Evolutionary conservation across 1,140 invertebrate species (phyloP), one percentile per base, ranked within the genome.

Genomic region (Drosophila setifemur): DNA sequence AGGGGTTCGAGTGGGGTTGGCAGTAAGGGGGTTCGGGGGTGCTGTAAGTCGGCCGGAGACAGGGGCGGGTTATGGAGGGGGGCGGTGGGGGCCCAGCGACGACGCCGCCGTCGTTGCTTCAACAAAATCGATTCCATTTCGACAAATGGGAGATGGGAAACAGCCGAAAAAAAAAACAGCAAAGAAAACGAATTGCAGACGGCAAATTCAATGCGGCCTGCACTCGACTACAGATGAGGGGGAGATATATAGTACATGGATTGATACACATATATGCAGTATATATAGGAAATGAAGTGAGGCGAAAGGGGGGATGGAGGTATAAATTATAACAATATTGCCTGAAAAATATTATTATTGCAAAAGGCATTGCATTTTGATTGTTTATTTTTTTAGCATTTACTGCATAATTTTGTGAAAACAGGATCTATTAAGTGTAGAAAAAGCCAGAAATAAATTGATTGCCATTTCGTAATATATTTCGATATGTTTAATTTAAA

Each of bases 121-220:
- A 25, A 49, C 53, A 71, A 71, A 71, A 71, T 83, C 78, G 78
- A 83, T 83, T 85, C 33, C 49, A 73, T 71, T 81, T 74, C 58
- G 58, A 73, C 53, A 52, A 73, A 78, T 78, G 73, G 64, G 31
- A 29, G 52, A 39, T 31, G 52, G 49, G 47, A 29, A 40, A 63
- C 31, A 63, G 43, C 60, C 57, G 25, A 54, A 63, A 50, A 63
- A 55, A 26, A 6, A 50, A 63, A 55, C 21, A 6, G 25, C 11
- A 33, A 29, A 61, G 66, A 31, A 54, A 53, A 45, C 37, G 31
- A 61, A 49, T 18, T 45, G 45, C 66, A 60, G 50, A 58, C 58
- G 28, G 21, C 35, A 50, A 12, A 18, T 12, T 33, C 26, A 66
- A 54, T 44, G 49, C 37, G 39, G 19, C 28, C 29, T 63, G 25